Evolutionary conservation across 1,140 invertebrate genomes (phyloP).

Genomic region (Apocrypta bakeri): DNA sequence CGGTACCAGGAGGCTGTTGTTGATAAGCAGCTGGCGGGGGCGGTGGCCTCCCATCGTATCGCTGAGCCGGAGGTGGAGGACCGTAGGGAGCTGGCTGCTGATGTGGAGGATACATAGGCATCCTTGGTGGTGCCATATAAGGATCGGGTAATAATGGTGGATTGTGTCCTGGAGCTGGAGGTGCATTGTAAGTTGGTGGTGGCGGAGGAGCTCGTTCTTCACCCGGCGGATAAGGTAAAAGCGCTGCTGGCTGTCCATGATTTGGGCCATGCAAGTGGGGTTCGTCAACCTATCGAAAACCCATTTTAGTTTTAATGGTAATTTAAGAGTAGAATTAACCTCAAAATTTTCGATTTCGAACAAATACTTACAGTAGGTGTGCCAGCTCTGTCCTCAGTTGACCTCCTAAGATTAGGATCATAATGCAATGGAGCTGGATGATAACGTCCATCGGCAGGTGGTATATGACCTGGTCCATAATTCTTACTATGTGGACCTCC

Average conservation of each 20-base stretch:
- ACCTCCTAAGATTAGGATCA: slow-evolving; percentile 67
- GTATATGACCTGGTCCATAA: slow-evolving; percentile 61
- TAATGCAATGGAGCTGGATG: slow-evolving; percentile 70
- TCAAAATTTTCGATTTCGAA: too few relatives aligned
- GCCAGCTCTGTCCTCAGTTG: slow-evolving; percentile 79
- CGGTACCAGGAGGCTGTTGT: slow-evolving; percentile 58
- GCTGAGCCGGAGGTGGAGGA: slow-evolving; percentile 65
- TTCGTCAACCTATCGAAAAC: slow-evolving; percentile 67
- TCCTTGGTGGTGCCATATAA: slow-evolving; percentile 69
- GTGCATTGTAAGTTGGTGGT: slow-evolving; percentile 54
- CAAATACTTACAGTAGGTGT: slow-evolving; percentile 83
- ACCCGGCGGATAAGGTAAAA: slow-evolving; percentile 70
- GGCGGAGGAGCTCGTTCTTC: slow-evolving; percentile 71
- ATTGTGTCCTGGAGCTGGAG: slow-evolving; percentile 60
- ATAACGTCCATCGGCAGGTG: slow-evolving; percentile 60
- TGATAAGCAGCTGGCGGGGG: slow-evolving; percentile 64
- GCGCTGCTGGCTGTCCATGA: slow-evolving; percentile 60
- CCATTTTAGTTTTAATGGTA: background rate
- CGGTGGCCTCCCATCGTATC: slow-evolving; percentile 58
- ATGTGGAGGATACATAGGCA: slow-evolving; percentile 67
- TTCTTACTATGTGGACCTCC: slow-evolving; percentile 57
- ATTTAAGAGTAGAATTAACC: background rate
- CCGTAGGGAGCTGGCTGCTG: slow-evolving; percentile 65
- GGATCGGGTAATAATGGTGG: slow-evolving; percentile 69
- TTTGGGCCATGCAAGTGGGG: slow-evolving; percentile 67